Percentiles rank a stretch among this genome's conserved stretches.
Evolutionary conservation across 1,140 invertebrate genomes (phyloP).

Genomic region (Apis laboriosa): DNA sequence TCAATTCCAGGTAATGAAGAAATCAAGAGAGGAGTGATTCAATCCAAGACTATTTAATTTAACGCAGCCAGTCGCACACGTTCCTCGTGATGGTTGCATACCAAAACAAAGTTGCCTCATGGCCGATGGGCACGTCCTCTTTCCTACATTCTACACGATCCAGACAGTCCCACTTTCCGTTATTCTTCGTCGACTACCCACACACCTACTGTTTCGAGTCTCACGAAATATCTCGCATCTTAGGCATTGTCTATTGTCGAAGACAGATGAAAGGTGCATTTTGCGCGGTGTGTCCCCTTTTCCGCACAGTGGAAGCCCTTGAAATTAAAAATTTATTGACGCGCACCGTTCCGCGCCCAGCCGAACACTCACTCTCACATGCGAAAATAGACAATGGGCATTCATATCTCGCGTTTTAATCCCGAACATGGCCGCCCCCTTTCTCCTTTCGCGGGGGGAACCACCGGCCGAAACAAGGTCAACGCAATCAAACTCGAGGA

Average conservation of each 20-base stretch:
- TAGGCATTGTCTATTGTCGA: slow-evolving; percentile 61
- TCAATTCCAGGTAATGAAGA: slow-evolving; percentile 7
- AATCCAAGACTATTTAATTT: slow-evolving; percentile 5
- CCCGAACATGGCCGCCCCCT: slow-evolving; percentile 8
- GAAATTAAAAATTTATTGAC: slow-evolving; percentile 50
- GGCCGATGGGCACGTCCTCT: slow-evolving; percentile 58
- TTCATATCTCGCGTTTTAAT: slow-evolving; percentile 45
- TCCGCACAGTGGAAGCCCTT: slow-evolving; percentile 21
- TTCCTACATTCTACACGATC: slow-evolving; percentile 63
- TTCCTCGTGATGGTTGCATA: slow-evolving; percentile 4
- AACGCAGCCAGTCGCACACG: not conserved
- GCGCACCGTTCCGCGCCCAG: slow-evolving; percentile 18
- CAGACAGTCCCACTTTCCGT: slow-evolving; percentile 58
- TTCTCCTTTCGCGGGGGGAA: slow-evolving; percentile 11
- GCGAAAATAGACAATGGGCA: slow-evolving; percentile 47
- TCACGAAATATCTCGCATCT: slow-evolving; percentile 53
- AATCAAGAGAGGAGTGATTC: slow-evolving; percentile 12
- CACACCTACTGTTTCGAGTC: slow-evolving; percentile 44
- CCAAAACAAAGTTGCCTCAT: slow-evolving; percentile 34
- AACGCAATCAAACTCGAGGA: not conserved
- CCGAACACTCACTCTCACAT: slow-evolving; percentile 18
- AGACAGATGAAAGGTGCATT: slow-evolving; percentile 48
- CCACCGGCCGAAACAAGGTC: not conserved
- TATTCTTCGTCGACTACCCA: slow-evolving; percentile 50
- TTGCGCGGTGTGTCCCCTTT: slow-evolving; percentile 31